Evolutionary conservation across 2,888 invertebrate species (phyloP), one percentile per base, ranked within the genome.

Genomic region (Mimachlamys varia): DNA sequence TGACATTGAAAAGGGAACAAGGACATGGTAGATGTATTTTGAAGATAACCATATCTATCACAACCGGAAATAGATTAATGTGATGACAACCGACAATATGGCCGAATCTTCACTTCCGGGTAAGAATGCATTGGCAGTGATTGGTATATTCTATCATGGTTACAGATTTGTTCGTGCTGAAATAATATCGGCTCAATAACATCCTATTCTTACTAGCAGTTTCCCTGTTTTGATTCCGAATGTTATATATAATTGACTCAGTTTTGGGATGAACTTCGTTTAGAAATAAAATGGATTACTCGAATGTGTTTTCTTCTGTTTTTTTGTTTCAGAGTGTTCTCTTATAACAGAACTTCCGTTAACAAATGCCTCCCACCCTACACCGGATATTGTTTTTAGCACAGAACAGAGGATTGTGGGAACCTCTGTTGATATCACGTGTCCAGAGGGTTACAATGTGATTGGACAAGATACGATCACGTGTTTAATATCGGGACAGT

Each of bases 371-470:
- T 88, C 90, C 33, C 89, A 90, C 19, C 55, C 37, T 13, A 90
- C 89, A 55, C 91, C 91, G 55, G 90, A 91, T 87, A 88, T 90
- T 33, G 44, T 88, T 13, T 49, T 91, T 5, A 91, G 90, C 37
- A 90, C 90, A 3, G 19, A 89, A 17, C 88, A 89, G 22, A 87
- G 91, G 87, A 38, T 50, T 19, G 37, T 91, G 33, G 91, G 90
- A 88, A 88, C 90, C 19, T 88, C 90, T 87, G 90, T 91, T 12
- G 76, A 58, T 49, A 38, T 91, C 88, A 90, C 91, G 87, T 91
- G 91, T 87, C 91, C 91, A 22, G 91, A 90, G 19, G 89, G 89
- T 87, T 91, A 91, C n/a, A 89, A 89, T 58, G 88, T 91, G 17
- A 90, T 91, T 87, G 91, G 91, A 19, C 76, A 49, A 37, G 89